phyloP scores from a whole-genome alignment of 1,140 invertebrate species.

The Drosophila willistoni region DNA sequence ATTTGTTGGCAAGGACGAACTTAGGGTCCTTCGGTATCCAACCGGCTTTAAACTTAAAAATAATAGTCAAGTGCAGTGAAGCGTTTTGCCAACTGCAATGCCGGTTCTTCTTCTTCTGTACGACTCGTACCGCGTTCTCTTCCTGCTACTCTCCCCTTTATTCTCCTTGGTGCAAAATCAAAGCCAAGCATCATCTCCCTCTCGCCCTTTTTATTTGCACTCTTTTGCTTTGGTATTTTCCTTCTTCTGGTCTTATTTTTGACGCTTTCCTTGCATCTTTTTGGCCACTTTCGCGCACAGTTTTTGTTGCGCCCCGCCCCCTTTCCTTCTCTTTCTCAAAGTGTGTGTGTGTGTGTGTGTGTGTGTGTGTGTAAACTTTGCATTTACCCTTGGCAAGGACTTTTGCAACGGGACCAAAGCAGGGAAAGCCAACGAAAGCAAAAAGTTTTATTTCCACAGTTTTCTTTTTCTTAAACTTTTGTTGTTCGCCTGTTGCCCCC shows the following conservation, averaged over 20 bases:
- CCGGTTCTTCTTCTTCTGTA: conserved; percentile 1
- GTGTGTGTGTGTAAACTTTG: conserved; percentile 64
- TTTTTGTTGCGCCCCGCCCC: conserved; percentile 11
- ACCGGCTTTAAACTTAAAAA: conserved; percentile 66
- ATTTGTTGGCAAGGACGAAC: conserved; percentile 64
- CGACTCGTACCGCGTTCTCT: neutral
- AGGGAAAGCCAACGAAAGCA: conserved; percentile 72
- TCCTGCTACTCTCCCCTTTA: neutral
- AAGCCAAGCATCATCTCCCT: conserved; percentile 35
- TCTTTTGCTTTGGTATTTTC: conserved; percentile 64
- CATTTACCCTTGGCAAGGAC: conserved; percentile 81
- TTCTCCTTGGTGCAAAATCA: conserved; percentile 37
- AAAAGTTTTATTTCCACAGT: conserved; percentile 82
- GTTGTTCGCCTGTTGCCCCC: conserved; percentile 39
- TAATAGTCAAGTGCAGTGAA: conserved; percentile 81
- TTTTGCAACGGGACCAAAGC: conserved; percentile 54
- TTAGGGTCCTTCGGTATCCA: conserved; percentile 36
- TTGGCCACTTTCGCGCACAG: conserved; percentile 58
- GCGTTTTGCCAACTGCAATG: conserved; percentile 69
- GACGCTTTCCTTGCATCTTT: conserved; percentile 64
- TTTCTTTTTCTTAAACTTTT: conserved; percentile 81
- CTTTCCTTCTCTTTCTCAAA: conserved; percentile 19
- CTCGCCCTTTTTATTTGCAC: conserved; percentile 66
- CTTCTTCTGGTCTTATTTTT: conserved; percentile 25
- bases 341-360: conserved; percentile 22